Evolutionary conservation across 2,888 invertebrate species (phyloP).

Genomic region (Leptopilina drosophilae): DNA sequence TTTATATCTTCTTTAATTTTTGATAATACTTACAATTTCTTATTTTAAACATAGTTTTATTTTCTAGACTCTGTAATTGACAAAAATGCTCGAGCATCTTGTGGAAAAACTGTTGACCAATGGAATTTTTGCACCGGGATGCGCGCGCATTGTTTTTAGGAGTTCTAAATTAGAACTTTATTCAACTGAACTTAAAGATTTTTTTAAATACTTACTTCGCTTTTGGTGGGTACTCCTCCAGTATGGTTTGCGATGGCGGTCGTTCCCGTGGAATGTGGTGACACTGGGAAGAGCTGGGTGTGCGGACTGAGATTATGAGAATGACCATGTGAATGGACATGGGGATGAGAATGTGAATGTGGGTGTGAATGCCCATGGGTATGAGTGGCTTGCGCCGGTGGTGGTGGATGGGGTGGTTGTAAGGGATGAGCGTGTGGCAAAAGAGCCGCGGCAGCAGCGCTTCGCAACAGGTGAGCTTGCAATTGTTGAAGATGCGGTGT

Average conservation of each 20-base stretch:
- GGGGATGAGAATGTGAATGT: conserved; percentile 56
- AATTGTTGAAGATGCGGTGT: conserved; percentile 85
- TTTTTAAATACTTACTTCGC: conserved; percentile 64
- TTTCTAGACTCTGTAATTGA: too few species aligned
- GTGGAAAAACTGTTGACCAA: too few species aligned
- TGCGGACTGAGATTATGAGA: conserved; percentile 68
- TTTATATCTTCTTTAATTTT: too few species aligned
- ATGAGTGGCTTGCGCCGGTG: conserved; percentile 64
- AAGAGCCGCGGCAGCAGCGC: conserved; percentile 79
- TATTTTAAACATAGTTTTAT: too few species aligned
- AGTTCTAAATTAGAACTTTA: too few species aligned
- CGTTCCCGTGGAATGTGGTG: conserved; percentile 70
- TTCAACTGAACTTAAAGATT: too few species aligned
- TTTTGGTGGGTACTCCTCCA: conserved; percentile 69
- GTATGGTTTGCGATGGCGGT: conserved; percentile 68
- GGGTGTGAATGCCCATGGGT: conserved; percentile 65
- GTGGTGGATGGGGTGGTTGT: conserved; percentile 68
- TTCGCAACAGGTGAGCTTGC: conserved; percentile 88
- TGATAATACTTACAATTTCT: too few species aligned
- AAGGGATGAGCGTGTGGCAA: conserved; percentile 78
- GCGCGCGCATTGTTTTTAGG: too few species aligned
- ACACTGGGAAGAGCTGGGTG: conserved; percentile 72
- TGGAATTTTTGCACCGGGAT: too few species aligned
- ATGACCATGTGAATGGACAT: conserved; percentile 68
- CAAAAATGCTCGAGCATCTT: too few species aligned